These are phyloP conservation scores for Trematomus loennbergii DNA, from an alignment of 2,113 vertebrate genomes.

Conservation along the genomic window DNA sequence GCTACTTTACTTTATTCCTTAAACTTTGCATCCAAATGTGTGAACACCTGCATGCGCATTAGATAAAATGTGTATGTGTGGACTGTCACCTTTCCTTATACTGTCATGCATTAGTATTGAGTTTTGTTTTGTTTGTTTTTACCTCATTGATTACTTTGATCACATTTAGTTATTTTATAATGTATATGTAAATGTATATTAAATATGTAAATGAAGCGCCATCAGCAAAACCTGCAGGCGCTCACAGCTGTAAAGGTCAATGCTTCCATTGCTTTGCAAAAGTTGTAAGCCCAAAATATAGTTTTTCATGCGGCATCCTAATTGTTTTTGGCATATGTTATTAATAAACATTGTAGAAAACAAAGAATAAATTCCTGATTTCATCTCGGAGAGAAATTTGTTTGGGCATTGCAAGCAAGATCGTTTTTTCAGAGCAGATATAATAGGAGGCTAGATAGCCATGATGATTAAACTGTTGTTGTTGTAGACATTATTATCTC, in stretches of 20 bases:
- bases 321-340: constrained; percentile 30
- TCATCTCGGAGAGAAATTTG: background rate
- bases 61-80: background rate
- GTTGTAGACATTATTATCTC: too few relatives aligned
- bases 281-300: constrained; percentile 30
- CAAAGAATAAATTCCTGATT: constrained; percentile 29
- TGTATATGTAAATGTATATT: constrained; percentile 35
- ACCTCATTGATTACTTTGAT: constrained; percentile 6
- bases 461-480: too few relatives aligned
- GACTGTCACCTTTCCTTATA: constrained; percentile 14
- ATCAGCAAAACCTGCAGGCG: background rate
- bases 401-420: too few relatives aligned
- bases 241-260: constrained; percentile 40
- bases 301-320: constrained; percentile 16
- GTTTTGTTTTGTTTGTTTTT: constrained; percentile 8
- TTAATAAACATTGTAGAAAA: constrained; percentile 30
- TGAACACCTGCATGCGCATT: constrained; percentile 24
- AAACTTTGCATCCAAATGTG: constrained; percentile 30
- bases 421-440: too few relatives aligned
- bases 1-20: constrained; percentile 53
- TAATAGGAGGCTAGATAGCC: too few relatives aligned
- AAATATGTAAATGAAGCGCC: constrained; percentile 8
- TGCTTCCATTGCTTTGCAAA: constrained; percentile 32
- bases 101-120: background rate
- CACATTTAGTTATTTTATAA: constrained; percentile 38